Evolutionary conservation across 2,113 vertebrate species (phyloP).

Genomic region (Erythrocercus mccallii): DNA sequence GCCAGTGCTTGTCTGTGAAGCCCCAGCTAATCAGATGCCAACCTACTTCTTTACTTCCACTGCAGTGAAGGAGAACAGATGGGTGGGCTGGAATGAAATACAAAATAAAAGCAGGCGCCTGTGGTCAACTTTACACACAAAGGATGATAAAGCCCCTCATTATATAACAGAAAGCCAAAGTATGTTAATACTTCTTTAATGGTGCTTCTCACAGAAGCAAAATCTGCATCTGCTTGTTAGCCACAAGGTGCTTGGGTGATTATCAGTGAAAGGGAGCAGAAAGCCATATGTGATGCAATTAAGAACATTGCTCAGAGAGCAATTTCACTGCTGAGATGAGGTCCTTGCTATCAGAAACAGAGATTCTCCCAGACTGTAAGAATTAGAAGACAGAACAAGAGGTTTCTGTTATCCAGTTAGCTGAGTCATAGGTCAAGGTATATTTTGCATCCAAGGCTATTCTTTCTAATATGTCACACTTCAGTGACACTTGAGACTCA

Average conservation of each 20-base stretch:
- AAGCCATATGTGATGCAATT: neutral
- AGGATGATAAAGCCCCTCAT: neutral
- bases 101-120: neutral
- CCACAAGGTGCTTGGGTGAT: neutral
- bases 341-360: neutral
- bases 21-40: neutral
- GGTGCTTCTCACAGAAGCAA: neutral
- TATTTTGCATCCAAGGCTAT: neutral
- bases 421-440: slow-evolving; percentile 4
- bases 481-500: neutral
- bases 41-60: neutral
- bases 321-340: neutral
- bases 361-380: neutral
- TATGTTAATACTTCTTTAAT: neutral
- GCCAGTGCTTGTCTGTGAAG: neutral
- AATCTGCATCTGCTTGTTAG: neutral
- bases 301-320: neutral
- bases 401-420: neutral
- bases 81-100: neutral
- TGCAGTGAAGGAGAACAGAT: neutral
- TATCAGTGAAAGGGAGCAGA: neutral
- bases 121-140: neutral
- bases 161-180: neutral
- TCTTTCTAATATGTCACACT: slow-evolving; percentile 1
- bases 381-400: neutral